phyloP scores from a whole-genome alignment of 1,140 invertebrate genomes.

The Laupala kohalensis region DNA sequence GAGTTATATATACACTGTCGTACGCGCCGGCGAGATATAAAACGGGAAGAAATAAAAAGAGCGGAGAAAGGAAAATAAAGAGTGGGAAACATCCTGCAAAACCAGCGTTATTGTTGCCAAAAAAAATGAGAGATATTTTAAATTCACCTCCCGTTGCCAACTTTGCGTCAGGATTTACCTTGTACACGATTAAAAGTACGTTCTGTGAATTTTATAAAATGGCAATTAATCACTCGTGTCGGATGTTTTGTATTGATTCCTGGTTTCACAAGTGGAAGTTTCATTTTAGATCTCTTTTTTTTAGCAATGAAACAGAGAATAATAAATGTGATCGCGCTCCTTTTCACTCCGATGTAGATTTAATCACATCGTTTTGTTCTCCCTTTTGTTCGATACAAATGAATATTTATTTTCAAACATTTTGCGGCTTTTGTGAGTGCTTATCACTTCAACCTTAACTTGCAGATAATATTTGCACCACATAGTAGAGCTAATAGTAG shows the following conservation, averaged over 20 bases:
- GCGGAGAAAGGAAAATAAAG: neutral
- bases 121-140: neutral
- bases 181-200: neutral
- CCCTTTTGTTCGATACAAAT: too few species aligned
- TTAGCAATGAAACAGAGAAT: too few species aligned
- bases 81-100: neutral
- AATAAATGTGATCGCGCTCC: too few species aligned
- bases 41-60: neutral
- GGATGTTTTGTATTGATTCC: neutral
- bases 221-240: neutral
- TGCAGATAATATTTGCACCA: too few species aligned
- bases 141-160: neutral
- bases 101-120: neutral
- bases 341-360: too few species aligned
- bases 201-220: neutral
- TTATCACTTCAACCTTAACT: too few species aligned
- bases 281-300: too few species aligned
- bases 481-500: too few species aligned
- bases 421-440: too few species aligned
- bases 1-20: neutral
- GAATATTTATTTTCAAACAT: too few species aligned
- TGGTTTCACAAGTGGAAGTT: neutral
- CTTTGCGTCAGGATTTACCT: too few species aligned
- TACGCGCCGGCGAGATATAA: neutral
- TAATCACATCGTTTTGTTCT: too few species aligned